Conservation (phyloP, 1,140 invertebrate species). For the Halictus rubicundus region DNA sequence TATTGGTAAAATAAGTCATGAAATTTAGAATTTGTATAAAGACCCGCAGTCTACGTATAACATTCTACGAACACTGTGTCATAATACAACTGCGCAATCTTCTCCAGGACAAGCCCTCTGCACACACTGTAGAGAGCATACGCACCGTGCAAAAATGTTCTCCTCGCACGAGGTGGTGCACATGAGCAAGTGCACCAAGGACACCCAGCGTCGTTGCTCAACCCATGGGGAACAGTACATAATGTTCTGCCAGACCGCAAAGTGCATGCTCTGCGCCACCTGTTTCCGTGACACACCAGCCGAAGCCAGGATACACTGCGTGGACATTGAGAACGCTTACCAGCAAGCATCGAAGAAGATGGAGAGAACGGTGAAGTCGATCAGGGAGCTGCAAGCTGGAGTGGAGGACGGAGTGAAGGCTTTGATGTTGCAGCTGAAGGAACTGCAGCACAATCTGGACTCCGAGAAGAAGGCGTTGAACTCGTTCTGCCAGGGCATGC, state of each 20-base stretch:
- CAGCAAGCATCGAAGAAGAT: constrained; percentile 85
- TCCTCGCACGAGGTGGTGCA: constrained; percentile 86
- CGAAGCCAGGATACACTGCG: constrained; percentile 84
- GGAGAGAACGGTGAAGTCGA: constrained; percentile 81
- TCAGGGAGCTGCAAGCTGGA: constrained; percentile 84
- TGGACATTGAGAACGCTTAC: constrained; percentile 88
- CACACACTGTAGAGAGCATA: constrained; percentile 85
- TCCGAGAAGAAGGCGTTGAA: constrained; percentile 85
- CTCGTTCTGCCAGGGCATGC: constrained; percentile 85
- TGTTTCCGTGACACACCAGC: constrained; percentile 86
- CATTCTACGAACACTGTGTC: too few relatives aligned
- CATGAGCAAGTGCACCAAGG: constrained; percentile 86
- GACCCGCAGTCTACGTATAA: too few relatives aligned
- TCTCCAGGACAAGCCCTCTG: constrained; percentile 85
- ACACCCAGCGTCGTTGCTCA: constrained; percentile 85
- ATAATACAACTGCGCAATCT: too few relatives aligned
- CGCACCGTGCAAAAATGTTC: constrained; percentile 88
- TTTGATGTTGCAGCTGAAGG: constrained; percentile 85
- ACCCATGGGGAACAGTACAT: constrained; percentile 87
- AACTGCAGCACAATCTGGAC: constrained; percentile 84
- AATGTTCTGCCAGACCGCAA: constrained; percentile 86
- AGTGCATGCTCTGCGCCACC: constrained; percentile 86
- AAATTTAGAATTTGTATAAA: too few relatives aligned
- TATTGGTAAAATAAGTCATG: too few relatives aligned
- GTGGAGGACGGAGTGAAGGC: constrained; percentile 84